Evolutionary conservation across 2,797 vertebrate genomes (phyloP).

Genomic region (Corythornis leucogaster): DNA sequence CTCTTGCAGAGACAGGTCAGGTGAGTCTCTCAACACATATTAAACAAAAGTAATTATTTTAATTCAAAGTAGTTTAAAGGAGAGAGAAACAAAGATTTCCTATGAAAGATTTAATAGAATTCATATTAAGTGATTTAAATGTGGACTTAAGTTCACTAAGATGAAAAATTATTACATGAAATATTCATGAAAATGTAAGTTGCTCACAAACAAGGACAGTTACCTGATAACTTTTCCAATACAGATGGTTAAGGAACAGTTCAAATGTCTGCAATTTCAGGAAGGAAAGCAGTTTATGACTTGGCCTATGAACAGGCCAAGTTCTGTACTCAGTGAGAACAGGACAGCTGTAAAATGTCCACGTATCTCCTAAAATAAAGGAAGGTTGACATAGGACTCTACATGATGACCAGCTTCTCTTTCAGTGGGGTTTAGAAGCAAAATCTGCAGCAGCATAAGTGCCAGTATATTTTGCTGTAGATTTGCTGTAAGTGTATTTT

Average conservation of each 20-base stretch:
- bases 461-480: neutral
- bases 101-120: neutral
- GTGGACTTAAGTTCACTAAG: neutral
- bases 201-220: neutral
- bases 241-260: neutral
- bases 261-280: neutral
- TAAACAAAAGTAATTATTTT: conserved; percentile 45
- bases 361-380: neutral
- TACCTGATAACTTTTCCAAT: neutral
- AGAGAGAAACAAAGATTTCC: neutral
- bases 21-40: neutral
- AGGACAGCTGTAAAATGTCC: neutral
- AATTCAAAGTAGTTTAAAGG: conserved; percentile 4
- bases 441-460: neutral
- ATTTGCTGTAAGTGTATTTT: neutral
- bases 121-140: neutral
- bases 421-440: neutral
- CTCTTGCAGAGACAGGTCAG: conserved; percentile 26
- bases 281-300: neutral
- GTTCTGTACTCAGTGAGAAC: neutral
- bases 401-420: neutral
- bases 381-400: neutral
- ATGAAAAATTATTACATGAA: neutral
- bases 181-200: neutral
- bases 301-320: neutral